These are phyloP conservation scores for Hyperoplus lanceolatus DNA, from an alignment of 2,797 vertebrate genomes.

Conservation along the genomic window DNA sequence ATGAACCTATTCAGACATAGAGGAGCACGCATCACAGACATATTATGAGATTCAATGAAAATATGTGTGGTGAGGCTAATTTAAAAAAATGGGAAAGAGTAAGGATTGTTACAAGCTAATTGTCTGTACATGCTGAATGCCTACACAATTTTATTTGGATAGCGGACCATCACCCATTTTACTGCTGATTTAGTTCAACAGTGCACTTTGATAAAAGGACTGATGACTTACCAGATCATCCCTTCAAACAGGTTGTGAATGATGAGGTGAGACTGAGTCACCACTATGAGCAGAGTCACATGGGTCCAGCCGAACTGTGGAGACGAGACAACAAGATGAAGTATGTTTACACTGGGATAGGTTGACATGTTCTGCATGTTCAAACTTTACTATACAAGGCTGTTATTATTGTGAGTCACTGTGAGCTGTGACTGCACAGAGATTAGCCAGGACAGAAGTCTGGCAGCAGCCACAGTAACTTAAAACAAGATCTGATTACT, in stretches of 20 bases:
- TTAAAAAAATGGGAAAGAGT: no score
- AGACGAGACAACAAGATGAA: neutral
- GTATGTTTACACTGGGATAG: neutral
- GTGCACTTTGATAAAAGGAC: neutral
- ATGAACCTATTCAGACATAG: constrained; percentile 90
- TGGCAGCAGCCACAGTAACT: neutral
- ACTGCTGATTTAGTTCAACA: neutral
- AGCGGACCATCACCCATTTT: neutral
- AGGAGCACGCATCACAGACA: neutral
- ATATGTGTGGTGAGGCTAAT: neutral
- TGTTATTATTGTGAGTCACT: no score
- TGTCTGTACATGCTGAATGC: no score
- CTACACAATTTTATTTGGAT: neutral
- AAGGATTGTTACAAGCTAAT: neutral
- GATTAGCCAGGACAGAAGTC: neutral
- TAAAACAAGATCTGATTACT: neutral
- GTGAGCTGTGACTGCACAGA: neutral
- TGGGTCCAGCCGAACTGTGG: constrained; percentile 98
- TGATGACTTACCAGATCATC: constrained; percentile 94
- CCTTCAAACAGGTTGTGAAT: constrained; percentile 99
- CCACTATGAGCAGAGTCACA: constrained; percentile 96
- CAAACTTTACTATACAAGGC: neutral
- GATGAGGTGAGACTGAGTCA: constrained; percentile 98
- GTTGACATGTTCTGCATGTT: neutral
- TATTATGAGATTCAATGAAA: neutral